phyloP scores from a whole-genome alignment of 2,888 invertebrate species.

The Stenolophus ochropezus region DNA sequence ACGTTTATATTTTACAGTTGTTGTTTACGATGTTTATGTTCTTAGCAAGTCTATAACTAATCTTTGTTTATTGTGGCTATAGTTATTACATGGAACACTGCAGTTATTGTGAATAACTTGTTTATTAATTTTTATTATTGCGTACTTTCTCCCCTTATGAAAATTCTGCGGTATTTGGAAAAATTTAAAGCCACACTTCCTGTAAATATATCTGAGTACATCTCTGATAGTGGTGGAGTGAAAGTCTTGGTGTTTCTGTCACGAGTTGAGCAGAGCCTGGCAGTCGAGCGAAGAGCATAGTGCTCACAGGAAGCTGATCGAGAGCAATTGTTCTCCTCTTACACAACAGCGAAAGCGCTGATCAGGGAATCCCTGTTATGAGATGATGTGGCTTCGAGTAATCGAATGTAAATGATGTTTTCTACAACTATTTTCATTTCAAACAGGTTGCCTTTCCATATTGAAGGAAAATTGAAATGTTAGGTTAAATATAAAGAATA shows the following conservation, averaged over 20 bases:
- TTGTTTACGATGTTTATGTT: too few relatives aligned
- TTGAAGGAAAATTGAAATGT: too few relatives aligned
- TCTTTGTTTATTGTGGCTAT: too few relatives aligned
- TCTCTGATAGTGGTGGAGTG: slow-evolving; percentile 13
- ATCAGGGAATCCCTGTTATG: slow-evolving; percentile 23
- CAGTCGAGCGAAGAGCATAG: neutral
- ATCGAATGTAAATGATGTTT: too few relatives aligned
- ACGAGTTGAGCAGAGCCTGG: neutral
- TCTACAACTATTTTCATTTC: too few relatives aligned
- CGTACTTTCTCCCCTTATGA: neutral
- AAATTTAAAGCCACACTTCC: neutral
- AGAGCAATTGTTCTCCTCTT: slow-evolving; percentile 10
- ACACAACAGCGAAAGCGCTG: slow-evolving; percentile 25
- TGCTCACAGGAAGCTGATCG: slow-evolving; percentile 5
- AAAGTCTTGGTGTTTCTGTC: slow-evolving; percentile 3
- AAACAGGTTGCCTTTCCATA: too few relatives aligned
- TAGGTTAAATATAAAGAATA: too few relatives aligned
- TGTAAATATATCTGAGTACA: slow-evolving; percentile 15
- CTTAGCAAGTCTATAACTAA: too few relatives aligned
- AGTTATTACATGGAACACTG: neutral
- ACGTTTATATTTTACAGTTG: too few relatives aligned
- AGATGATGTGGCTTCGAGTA: neutral
- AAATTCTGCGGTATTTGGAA: neutral
- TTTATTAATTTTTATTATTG: neutral
- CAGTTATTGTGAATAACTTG: neutral